Percentiles rank a stretch among this genome's conserved stretches.
Evolutionary conservation across 2,797 vertebrate genomes (phyloP).

Genomic region (Chrysolophus pictus): DNA sequence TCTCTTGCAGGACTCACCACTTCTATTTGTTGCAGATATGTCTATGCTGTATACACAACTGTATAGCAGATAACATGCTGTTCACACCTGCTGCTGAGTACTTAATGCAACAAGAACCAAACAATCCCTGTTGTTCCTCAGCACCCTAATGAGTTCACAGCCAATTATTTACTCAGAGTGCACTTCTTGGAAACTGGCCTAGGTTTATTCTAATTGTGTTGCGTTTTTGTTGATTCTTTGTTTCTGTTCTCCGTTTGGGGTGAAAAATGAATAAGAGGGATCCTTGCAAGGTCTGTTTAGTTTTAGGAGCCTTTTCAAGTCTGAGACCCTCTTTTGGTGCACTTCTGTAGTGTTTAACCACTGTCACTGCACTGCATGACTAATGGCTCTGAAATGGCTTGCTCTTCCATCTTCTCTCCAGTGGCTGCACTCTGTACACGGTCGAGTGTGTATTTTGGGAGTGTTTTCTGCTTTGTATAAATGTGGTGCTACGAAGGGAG

Average conservation of each 20-base stretch:
- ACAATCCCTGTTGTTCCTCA: accelerated
- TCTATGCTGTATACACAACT: not conserved
- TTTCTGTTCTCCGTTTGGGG: not conserved
- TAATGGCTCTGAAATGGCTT: not conserved
- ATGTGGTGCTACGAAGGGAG: not conserved
- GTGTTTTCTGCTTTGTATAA: not conserved
- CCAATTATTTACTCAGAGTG: not conserved
- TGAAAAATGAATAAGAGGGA: not conserved
- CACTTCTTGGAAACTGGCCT: not conserved
- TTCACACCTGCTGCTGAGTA: not conserved
- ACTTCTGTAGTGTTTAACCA: not conserved
- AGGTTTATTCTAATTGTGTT: not conserved
- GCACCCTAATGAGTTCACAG: not conserved
- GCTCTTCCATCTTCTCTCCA: constrained; percentile 14
- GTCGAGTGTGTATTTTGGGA: not conserved
- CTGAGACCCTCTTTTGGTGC: not conserved
- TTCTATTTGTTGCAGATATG: not conserved
- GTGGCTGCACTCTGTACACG: not conserved
- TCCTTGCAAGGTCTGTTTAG: not conserved
- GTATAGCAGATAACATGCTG: not conserved
- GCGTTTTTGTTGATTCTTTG: not conserved
- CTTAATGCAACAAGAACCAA: not conserved
- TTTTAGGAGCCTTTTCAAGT: not conserved
- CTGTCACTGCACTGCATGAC: not conserved
- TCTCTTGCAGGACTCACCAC: not conserved